These are phyloP conservation scores for Atta cephalotes DNA, from an alignment of 1,140 invertebrate species.

Conservation along the genomic window DNA sequence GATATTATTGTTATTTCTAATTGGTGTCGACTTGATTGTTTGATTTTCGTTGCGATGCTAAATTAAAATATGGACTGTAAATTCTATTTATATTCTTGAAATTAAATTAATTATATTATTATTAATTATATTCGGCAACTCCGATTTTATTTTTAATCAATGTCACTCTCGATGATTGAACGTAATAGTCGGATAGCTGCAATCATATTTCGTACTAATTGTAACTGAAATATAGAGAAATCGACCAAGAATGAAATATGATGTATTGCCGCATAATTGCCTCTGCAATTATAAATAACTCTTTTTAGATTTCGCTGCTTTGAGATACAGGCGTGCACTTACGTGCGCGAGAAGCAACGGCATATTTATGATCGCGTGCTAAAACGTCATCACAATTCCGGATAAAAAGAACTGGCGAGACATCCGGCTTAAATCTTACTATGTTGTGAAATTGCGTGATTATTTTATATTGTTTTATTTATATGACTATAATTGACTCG, in stretches of 20 bases:
- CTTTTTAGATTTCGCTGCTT: slow-evolving; percentile 18
- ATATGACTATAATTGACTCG: neutral
- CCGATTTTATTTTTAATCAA: neutral
- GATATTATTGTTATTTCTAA: too few species aligned
- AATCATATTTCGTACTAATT: neutral
- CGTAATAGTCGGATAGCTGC: neutral
- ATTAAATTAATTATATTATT: slow-evolving; percentile 7
- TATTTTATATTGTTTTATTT: neutral
- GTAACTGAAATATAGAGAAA: neutral
- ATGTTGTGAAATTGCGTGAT: slow-evolving; percentile 1
- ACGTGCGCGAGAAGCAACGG: neutral
- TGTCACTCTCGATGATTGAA: neutral
- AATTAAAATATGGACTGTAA: neutral
- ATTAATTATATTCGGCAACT: neutral
- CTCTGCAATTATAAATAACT: neutral
- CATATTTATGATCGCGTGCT: slow-evolving; percentile 24
- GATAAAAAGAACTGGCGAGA: neutral
- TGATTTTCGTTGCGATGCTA: neutral
- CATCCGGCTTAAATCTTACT: neutral
- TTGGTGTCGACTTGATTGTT: neutral
- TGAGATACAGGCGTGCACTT: neutral
- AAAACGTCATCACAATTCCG: neutral
- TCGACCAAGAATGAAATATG: neutral
- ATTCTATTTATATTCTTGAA: neutral
- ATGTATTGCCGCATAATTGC: neutral